Percentiles rank a stretch among this genome's conserved stretches.
phyloP scores from a whole-genome alignment of 2,797 vertebrate species.

The Acropternis orthonyx region DNA sequence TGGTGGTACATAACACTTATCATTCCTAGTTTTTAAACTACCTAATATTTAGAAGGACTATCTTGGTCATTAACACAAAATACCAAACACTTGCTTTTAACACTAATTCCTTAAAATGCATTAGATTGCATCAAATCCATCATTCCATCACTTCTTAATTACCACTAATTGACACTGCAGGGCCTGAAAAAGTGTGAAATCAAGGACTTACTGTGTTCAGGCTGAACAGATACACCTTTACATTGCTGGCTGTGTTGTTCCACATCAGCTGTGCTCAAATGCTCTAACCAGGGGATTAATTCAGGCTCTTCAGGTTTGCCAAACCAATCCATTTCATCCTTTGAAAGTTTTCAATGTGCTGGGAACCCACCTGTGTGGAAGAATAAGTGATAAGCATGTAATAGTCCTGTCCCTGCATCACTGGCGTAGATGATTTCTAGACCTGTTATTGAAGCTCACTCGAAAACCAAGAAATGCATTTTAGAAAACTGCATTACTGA shows the following conservation, averaged over 20 bases:
- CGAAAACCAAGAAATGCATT: not conserved
- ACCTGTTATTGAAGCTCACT: not conserved
- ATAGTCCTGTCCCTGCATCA: not conserved
- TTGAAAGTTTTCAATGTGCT: not conserved
- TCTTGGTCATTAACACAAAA: not conserved
- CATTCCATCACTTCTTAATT: not conserved
- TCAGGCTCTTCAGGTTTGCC: not conserved
- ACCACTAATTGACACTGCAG: not conserved
- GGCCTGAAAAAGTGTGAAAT: not conserved
- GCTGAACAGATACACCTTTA: not conserved
- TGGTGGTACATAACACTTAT: not conserved
- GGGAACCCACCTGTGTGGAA: not conserved
- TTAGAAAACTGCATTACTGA: conserved; percentile 22
- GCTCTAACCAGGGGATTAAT: not conserved
- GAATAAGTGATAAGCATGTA: conserved; percentile 1
- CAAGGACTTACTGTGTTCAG: not conserved
- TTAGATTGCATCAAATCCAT: conserved; percentile 8
- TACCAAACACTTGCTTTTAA: not conserved
- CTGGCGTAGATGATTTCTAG: not conserved
- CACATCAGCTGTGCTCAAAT: not conserved
- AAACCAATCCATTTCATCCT: not conserved
- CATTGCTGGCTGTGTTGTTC: not conserved
- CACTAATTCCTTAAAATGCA: not conserved
- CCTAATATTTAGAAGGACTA: not conserved
- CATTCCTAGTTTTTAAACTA: not conserved